A percentile compares a stretch with the other conserved stretches of the same genome.
phyloP scores from a whole-genome alignment of 2,113 vertebrate species.

The Ictalurus punctatus region DNA sequence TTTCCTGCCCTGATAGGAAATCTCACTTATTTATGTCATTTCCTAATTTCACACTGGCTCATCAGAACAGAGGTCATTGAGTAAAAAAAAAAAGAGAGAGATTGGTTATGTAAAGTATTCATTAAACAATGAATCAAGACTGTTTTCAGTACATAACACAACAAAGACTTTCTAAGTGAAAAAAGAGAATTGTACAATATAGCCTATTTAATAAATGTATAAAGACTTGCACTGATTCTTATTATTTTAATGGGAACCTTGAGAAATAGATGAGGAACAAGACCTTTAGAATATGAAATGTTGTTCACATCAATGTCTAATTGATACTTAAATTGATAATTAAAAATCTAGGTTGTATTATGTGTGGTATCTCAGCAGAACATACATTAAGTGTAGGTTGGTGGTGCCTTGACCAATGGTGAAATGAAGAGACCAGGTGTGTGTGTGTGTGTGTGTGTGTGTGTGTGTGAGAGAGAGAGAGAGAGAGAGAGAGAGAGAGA shows the following conservation, averaged over 20 bases:
- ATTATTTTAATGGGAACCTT: not conserved
- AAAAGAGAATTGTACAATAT: not conserved
- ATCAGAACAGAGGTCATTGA: not conserved
- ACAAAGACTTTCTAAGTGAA: not conserved
- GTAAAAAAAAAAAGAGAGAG: not conserved
- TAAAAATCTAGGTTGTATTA: not conserved
- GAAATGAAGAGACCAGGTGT: slow-evolving; percentile 8
- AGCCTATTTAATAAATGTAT: not conserved
- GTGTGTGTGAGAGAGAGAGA: not conserved
- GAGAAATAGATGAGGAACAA: not conserved
- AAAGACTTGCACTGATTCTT: not conserved
- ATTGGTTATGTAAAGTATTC: not conserved
- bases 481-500: not conserved
- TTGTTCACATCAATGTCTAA: not conserved
- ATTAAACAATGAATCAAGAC: not conserved
- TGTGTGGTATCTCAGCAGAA: not conserved
- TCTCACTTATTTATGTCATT: not conserved
- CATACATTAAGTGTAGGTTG: not conserved
- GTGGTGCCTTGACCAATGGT: not conserved
- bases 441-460: not conserved
- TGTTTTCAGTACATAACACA: not conserved
- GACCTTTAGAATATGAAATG: not conserved
- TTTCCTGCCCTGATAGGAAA: not conserved
- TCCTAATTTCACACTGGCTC: not conserved
- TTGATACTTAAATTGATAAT: not conserved